phyloP scores from a whole-genome alignment of 2,888 invertebrate genomes.

The Eudemis profundana region DNA sequence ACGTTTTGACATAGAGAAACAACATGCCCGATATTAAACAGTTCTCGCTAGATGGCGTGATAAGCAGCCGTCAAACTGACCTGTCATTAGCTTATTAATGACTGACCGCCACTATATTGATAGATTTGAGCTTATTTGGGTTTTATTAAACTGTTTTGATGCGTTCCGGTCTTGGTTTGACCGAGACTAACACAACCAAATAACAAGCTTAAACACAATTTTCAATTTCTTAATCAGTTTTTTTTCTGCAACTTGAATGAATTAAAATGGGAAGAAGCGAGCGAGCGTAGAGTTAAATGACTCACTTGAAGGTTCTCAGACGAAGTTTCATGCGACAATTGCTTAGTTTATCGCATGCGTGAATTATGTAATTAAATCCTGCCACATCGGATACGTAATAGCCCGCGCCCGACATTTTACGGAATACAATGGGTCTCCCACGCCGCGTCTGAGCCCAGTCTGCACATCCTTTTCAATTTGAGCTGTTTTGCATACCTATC shows the following conservation, averaged over 20 bases:
- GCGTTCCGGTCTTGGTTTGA: conserved; percentile 44
- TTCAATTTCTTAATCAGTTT: not conserved
- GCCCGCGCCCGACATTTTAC: conserved; percentile 66
- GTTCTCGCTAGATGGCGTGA: conserved; percentile 82
- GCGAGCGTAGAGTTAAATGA: not conserved
- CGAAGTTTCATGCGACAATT: conserved; percentile 14
- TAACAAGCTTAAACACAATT: not conserved
- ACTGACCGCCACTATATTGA: conserved; percentile 67
- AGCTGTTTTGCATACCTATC: conserved; percentile 75
- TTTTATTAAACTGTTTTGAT: conserved; percentile 62
- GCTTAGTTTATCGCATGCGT: conserved; percentile 31
- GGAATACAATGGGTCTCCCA: conserved; percentile 80
- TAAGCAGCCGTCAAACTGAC: conserved; percentile 79
- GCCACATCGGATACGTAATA: conserved; percentile 68
- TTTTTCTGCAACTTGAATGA: not conserved
- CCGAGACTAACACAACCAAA: not conserved
- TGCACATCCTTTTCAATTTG: conserved; percentile 72
- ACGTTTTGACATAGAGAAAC: conserved; percentile 81
- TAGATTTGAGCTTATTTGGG: conserved; percentile 70
- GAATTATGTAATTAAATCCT: conserved; percentile 45
- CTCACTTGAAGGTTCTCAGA: conserved; percentile 10
- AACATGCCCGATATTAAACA: conserved; percentile 79
- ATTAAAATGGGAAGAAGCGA: not conserved
- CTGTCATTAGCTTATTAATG: conserved; percentile 84
- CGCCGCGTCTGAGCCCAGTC: conserved; percentile 73